Evolutionary conservation across 2,888 invertebrate species (phyloP).

Genomic region (Timema podura): DNA sequence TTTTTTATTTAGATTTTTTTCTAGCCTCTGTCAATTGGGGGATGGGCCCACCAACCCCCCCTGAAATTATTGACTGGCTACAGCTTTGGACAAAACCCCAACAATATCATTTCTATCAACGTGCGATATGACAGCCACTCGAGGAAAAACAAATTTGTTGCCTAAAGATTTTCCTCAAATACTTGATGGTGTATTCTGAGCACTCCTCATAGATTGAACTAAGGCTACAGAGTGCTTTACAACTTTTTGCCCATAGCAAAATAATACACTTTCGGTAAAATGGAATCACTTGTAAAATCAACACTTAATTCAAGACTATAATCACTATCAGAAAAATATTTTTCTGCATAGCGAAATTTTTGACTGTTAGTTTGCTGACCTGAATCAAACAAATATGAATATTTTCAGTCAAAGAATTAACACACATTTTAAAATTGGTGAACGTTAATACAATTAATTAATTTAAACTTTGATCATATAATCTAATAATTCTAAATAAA

Average conservation of each 20-base stretch:
- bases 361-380: not conserved
- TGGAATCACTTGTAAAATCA: not conserved
- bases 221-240: slow-evolving; percentile 4
- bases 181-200: too few relatives aligned
- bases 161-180: too few relatives aligned
- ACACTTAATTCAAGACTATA: not conserved
- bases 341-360: slow-evolving; percentile 4
- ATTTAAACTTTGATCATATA: not conserved
- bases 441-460: not conserved
- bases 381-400: not conserved
- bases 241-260: not conserved
- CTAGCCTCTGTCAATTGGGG: too few relatives aligned
- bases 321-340: slow-evolving; percentile 9
- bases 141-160: too few relatives aligned
- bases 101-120: too few relatives aligned
- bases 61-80: too few relatives aligned
- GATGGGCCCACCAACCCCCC: too few relatives aligned
- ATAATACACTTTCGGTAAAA: not conserved
- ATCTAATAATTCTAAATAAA: not conserved
- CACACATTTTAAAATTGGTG: not conserved
- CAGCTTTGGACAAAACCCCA: too few relatives aligned
- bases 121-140: too few relatives aligned
- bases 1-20: too few relatives aligned
- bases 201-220: not conserved
- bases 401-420: not conserved